Percentiles rank a stretch among this genome's conserved stretches.
These are phyloP conservation scores for Hetaerina titia DNA, from an alignment of 2,888 invertebrate species.

Conservation along the genomic window DNA sequence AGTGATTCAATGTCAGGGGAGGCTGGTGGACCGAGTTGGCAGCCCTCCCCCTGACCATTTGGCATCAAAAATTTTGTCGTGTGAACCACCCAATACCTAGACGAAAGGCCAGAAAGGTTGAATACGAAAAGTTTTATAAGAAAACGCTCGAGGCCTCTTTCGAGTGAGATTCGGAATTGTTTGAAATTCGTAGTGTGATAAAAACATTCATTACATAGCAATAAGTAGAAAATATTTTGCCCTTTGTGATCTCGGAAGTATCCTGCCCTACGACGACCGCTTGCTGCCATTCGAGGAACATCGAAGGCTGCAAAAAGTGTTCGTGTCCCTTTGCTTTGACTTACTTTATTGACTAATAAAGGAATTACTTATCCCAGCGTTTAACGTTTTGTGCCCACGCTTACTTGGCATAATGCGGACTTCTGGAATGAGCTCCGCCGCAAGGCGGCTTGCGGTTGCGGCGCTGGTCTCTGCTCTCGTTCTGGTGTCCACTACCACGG, in stretches of 20 bases:
- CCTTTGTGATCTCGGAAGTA: background rate
- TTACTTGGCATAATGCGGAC: background rate
- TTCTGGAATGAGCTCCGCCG: background rate
- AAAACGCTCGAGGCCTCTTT: background rate
- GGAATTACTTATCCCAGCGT: background rate
- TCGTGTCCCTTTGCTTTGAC: background rate
- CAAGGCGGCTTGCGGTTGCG: background rate
- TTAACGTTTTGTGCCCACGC: background rate
- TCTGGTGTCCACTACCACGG: background rate
- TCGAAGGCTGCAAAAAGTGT: background rate
- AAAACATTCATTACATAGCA: background rate
- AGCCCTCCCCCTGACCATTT: background rate
- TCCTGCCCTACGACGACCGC: background rate
- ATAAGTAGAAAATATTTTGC: background rate
- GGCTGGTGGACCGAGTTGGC: background rate
- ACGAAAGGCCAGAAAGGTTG: background rate
- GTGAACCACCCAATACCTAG: background rate
- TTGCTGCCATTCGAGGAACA: background rate
- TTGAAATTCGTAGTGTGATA: background rate
- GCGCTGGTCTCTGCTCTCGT: background rate
- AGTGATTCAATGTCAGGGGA: background rate
- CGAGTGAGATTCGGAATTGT: background rate
- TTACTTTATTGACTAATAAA: background rate
- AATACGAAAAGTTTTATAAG: background rate
- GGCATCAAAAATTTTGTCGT: background rate